Conservation (phyloP, 1,140 invertebrate species). For the Cotesia chilonis region DNA sequence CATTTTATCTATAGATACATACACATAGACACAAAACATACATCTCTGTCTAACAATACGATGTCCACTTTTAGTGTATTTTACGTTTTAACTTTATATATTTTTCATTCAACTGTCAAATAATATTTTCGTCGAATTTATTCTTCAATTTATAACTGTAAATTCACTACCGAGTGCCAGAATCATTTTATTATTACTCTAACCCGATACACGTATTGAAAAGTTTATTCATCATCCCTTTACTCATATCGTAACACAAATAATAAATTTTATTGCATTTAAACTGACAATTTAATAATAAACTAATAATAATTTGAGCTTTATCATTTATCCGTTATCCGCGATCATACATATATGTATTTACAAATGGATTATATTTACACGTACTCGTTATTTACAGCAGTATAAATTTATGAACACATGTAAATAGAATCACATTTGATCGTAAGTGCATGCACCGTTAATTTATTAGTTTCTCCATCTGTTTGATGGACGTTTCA, state of each 20-base stretch:
- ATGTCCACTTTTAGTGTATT: constrained; percentile 34
- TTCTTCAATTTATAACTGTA: constrained; percentile 1
- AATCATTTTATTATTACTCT: background rate
- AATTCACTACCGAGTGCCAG: too few relatives aligned
- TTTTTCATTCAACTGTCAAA: constrained; percentile 32
- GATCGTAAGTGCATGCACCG: constrained; percentile 42
- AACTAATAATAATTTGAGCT: background rate
- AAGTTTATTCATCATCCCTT: too few relatives aligned
- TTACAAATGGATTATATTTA: background rate
- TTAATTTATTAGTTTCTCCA: constrained; percentile 51
- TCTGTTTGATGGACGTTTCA: constrained; percentile 13
- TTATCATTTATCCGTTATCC: too few relatives aligned
- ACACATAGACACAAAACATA: too few relatives aligned
- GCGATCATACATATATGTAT: too few relatives aligned
- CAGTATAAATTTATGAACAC: constrained; percentile 10
- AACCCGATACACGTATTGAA: background rate
- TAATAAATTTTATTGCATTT: too few relatives aligned
- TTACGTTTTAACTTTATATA: constrained; percentile 34
- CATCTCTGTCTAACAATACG: background rate
- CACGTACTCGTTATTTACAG: background rate
- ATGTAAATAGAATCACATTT: constrained; percentile 44
- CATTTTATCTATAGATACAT: background rate
- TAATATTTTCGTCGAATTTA: constrained; percentile 28
- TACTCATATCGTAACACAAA: too few relatives aligned
- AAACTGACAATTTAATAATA: constrained; percentile 1